Evolutionary conservation across 2,113 vertebrate genomes (phyloP).

Genomic region (Tupaia tana): DNA sequence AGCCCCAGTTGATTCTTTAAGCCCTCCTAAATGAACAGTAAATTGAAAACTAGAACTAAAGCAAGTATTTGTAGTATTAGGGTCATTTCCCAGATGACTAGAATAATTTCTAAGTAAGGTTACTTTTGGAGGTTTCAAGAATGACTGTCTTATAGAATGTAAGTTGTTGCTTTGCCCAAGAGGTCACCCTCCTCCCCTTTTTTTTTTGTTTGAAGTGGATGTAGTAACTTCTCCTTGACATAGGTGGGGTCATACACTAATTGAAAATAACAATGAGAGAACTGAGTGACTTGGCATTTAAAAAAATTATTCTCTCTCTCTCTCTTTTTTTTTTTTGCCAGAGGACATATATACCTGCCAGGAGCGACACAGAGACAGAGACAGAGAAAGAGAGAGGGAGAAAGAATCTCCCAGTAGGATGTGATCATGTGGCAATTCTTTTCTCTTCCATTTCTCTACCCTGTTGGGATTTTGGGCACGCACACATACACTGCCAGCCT

Average conservation of each 20-base stretch:
- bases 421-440: too few relatives aligned
- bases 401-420: too few relatives aligned
- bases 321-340: too few relatives aligned
- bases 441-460: too few relatives aligned
- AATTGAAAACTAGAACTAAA: not conserved
- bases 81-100: not conserved
- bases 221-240: not conserved
- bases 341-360: too few relatives aligned
- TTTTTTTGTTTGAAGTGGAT: not conserved
- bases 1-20: not conserved
- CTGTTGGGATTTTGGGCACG: too few relatives aligned
- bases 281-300: conserved; percentile 8
- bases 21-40: not conserved
- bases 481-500: too few relatives aligned
- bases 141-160: not conserved
- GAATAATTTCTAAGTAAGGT: conserved; percentile 1
- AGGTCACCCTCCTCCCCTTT: not conserved
- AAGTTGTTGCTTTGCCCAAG: conserved; percentile 15
- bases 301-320: not conserved
- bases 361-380: too few relatives aligned
- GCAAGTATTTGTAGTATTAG: not conserved
- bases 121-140: not conserved
- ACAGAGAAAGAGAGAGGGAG: too few relatives aligned
- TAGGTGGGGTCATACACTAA: not conserved
- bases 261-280: not conserved